These are phyloP conservation scores for Ophion ellenae DNA, from an alignment of 2,888 invertebrate genomes.

Conservation along the genomic window DNA sequence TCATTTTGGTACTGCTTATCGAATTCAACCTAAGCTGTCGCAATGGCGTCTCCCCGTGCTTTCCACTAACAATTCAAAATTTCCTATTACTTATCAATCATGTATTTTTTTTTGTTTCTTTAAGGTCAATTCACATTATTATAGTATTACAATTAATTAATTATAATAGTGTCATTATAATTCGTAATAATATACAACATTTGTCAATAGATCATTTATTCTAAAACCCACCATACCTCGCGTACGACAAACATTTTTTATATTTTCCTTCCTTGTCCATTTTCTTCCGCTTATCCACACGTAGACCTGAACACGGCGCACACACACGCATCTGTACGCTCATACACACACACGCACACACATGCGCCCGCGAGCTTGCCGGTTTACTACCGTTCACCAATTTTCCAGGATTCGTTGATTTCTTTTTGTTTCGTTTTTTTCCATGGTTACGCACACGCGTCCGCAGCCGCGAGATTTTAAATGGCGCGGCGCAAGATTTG, in stretches of 20 bases:
- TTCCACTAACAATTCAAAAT: conserved; percentile 82
- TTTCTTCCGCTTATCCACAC: conserved; percentile 27
- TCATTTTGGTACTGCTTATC: conserved; percentile 64
- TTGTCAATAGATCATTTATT: conserved; percentile 83
- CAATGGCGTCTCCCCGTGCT: conserved; percentile 73
- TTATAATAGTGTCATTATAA: conserved; percentile 84
- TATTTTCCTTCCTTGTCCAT: conserved; percentile 48
- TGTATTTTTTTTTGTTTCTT: conserved; percentile 70
- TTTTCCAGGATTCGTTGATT: conserved; percentile 43
- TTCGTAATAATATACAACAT: conserved; percentile 84
- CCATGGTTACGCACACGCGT: conserved; percentile 34
- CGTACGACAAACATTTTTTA: conserved; percentile 50
- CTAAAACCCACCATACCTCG: conserved; percentile 80
- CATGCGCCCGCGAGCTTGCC: conserved; percentile 49
- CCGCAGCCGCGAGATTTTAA: conserved; percentile 73
- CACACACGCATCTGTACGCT: conserved; percentile 27
- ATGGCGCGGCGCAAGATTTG: conserved; percentile 78
- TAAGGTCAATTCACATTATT: conserved; percentile 83
- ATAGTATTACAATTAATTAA: conserved; percentile 83
- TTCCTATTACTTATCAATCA: conserved; percentile 82
- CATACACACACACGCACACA: conserved; percentile 42
- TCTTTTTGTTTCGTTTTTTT: conserved; percentile 15
- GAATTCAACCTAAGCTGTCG: conserved; percentile 71
- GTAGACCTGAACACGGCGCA: conserved; percentile 24
- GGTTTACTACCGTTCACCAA: conserved; percentile 17